phyloP scores from a whole-genome alignment of 2,113 vertebrate species.

The Enhydra lutris region DNA sequence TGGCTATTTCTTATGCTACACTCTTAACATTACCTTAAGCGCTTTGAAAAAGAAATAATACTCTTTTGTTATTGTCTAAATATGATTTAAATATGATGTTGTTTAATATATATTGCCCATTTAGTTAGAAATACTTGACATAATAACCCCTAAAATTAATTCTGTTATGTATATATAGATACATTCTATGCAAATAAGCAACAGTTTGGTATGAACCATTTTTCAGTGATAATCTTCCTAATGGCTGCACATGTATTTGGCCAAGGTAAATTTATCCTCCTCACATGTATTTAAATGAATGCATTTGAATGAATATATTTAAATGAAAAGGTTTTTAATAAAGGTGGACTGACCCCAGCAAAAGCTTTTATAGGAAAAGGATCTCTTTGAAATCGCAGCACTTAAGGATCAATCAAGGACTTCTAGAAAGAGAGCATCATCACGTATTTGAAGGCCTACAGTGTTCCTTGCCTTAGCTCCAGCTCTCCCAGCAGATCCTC shows the following conservation, averaged over 20 bases:
- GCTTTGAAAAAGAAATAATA: neutral
- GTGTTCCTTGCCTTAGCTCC: no score
- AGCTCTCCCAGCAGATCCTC: neutral
- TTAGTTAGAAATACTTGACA: neutral
- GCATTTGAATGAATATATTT: neutral
- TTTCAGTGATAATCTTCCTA: neutral
- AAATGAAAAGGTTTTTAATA: neutral
- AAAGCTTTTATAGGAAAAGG: neutral
- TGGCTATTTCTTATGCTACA: neutral
- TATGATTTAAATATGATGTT: neutral
- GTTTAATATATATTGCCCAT: neutral
- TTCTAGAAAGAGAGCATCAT: neutral
- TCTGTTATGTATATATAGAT: neutral
- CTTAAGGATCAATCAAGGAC: neutral
- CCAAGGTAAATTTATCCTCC: neutral
- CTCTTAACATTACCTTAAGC: neutral
- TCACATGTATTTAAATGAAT: neutral
- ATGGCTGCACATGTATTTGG: neutral
- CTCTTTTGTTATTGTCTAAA: neutral
- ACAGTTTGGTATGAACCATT: neutral
- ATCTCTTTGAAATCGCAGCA: neutral
- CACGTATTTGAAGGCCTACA: neutral
- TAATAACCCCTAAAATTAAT: neutral
- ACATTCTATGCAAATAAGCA: neutral
- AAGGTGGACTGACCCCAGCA: neutral